Evolutionary conservation across 2,888 invertebrate genomes (phyloP).

Genomic region (Kryphioiulus occultus): DNA sequence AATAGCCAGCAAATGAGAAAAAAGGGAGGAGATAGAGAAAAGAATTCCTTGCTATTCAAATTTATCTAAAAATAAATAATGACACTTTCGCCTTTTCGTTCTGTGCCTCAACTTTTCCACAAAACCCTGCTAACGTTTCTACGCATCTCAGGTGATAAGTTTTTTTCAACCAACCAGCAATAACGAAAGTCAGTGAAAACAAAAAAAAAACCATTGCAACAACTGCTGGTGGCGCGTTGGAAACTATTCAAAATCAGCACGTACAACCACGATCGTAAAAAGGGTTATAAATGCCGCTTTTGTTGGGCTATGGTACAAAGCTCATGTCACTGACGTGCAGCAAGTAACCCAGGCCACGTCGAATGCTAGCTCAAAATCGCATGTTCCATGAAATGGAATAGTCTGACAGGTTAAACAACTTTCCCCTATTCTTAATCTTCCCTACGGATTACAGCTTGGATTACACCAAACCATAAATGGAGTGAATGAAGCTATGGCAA

Average conservation of each 20-base stretch:
- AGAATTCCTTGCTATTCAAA: not conserved
- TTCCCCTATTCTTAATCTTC: slow-evolving; percentile 42
- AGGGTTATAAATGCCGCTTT: not conserved
- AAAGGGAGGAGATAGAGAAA: not conserved
- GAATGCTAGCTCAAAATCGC: not conserved
- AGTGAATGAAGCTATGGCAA: slow-evolving; percentile 15
- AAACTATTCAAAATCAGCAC: not conserved
- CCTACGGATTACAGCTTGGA: slow-evolving; percentile 43
- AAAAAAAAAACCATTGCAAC: not conserved
- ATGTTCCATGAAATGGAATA: not conserved
- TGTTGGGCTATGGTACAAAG: not conserved
- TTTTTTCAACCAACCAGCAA: not conserved
- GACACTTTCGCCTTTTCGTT: not conserved
- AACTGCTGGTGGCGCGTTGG: not conserved
- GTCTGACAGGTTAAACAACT: slow-evolving; percentile 9
- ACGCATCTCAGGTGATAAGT: not conserved
- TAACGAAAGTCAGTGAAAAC: not conserved
- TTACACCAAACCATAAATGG: slow-evolving; percentile 50
- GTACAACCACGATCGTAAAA: not conserved
- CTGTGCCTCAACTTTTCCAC: not conserved
- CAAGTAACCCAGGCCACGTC: not conserved
- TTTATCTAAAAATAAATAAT: slow-evolving; percentile 29
- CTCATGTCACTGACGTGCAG: not conserved
- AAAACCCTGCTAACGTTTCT: not conserved
- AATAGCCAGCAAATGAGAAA: not conserved